phyloP scores from a whole-genome alignment of 2,888 invertebrate genomes.

The Pimpla rufipes region DNA sequence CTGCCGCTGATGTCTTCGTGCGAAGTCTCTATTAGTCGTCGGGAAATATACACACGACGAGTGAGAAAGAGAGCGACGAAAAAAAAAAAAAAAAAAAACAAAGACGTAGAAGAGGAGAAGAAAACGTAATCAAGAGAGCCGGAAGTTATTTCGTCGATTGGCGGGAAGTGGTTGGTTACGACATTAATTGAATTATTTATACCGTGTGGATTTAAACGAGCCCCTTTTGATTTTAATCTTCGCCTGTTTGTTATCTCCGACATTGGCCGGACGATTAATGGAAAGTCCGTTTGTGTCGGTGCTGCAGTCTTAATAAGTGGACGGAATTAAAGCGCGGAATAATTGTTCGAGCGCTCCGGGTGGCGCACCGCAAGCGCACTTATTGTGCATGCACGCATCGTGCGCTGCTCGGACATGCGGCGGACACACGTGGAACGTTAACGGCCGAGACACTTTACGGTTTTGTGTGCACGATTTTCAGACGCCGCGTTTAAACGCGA shows the following conservation, averaged over 20 bases:
- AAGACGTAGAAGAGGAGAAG: neutral
- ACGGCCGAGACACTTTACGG: slow-evolving; percentile 15
- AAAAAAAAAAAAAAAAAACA: neutral
- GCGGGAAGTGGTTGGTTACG: neutral
- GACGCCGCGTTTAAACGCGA: neutral
- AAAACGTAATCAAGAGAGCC: slow-evolving; percentile 50
- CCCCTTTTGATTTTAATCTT: neutral
- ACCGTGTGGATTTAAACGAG: neutral
- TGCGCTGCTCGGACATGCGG: neutral
- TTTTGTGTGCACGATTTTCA: neutral
- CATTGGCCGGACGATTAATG: slow-evolving; percentile 8
- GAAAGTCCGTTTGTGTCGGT: neutral
- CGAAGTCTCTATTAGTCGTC: slow-evolving; percentile 13
- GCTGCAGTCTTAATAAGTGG: slow-evolving; percentile 12
- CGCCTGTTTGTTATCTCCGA: neutral
- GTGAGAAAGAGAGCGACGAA: neutral
- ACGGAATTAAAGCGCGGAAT: slow-evolving; percentile 19
- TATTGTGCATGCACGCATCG: neutral
- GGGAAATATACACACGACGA: neutral
- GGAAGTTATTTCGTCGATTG: slow-evolving; percentile 41
- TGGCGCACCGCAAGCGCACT: neutral
- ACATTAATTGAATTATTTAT: slow-evolving; percentile 44
- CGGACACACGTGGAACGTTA: slow-evolving; percentile 34
- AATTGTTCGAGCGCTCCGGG: slow-evolving; percentile 4
- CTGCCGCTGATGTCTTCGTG: slow-evolving; percentile 4